Base-by-base conservation (phyloP, 2,113 vertebrate species). In the Turdus rufiventris region DNA sequence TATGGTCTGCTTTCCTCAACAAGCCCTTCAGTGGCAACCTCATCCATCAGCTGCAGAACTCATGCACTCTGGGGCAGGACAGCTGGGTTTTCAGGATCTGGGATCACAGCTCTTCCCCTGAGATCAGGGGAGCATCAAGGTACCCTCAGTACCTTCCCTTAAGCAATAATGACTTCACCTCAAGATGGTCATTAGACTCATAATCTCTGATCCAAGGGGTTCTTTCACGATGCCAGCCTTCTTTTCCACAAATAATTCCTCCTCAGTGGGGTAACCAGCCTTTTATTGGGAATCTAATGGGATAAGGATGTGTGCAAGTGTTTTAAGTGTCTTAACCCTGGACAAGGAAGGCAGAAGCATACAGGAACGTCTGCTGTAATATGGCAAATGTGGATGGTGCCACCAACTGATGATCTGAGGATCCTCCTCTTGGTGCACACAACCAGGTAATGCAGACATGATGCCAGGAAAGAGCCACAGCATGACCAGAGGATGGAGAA, bases 321-420 rank as follows among this genome's bases (percentile, higher is more conserved):
- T 29, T 63, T 85, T 66, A 62, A 54, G 53, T 20, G 28, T 36
- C 57, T 81, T 62, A 87, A 91, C 31, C 12, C 61, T 57, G 47
- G 21, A 36, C 13, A 40, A 77, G 60, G 11, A 83, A 80, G 60
- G 21, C 43, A 80, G 84, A 79, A 91, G 7, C 65, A 47, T 18
- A 8, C 0, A 0, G 17, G 36, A 47, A 25, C 6, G 33, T 0
- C 0, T 16, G 20, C 6, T 38, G 33, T 33, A 11, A 26, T 43
- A 12, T 6, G 31, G 47, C 28, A 84, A 50, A 42, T 8, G 15
- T 20, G 45, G 58, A 33, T 48, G 68, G 24, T 92, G 60, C 36
- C 31, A 40, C 18, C 58, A 80, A 2, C 45, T 47, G 13, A 57
- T n/a, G 56, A 57, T 29, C 62, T 73, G 45, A 45, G 43, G 50